These are phyloP conservation scores for Peromyscus melanophrys DNA, from an alignment of 2,797 vertebrate species.

Conservation along the genomic window DNA sequence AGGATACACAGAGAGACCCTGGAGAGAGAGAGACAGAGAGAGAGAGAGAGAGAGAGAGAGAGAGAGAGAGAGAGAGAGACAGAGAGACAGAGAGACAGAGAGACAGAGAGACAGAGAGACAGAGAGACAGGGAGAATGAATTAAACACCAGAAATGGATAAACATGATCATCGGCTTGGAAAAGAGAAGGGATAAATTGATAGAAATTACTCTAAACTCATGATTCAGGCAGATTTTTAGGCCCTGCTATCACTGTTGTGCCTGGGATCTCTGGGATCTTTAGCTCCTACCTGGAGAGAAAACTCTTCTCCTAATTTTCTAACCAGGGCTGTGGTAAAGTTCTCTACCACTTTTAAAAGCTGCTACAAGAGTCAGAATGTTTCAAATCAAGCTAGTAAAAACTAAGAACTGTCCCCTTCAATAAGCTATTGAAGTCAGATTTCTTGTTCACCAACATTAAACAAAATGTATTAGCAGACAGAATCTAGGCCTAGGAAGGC, in stretches of 20 bases:
- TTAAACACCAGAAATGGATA: slow-evolving; percentile 43
- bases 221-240: slow-evolving; percentile 13
- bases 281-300: slow-evolving; percentile 30
- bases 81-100: not conserved
- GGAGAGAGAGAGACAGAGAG: not conserved
- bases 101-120: not conserved
- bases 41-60: not conserved
- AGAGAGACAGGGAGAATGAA: not conserved
- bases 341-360: slow-evolving; percentile 42
- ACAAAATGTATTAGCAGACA: slow-evolving; percentile 56
- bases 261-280: slow-evolving; percentile 22
- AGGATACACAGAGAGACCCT: not conserved
- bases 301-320: slow-evolving; percentile 12
- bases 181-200: slow-evolving; percentile 54
- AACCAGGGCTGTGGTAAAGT: not conserved
- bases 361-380: not conserved
- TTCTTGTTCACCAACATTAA: slow-evolving; percentile 40
- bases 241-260: not conserved
- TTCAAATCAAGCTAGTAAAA: slow-evolving; percentile 57
- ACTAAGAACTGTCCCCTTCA: slow-evolving; percentile 46
- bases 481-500: slow-evolving; percentile 30
- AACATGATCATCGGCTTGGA: slow-evolving; percentile 16
- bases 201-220: not conserved
- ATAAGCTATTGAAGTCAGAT: slow-evolving; percentile 54
- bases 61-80: not conserved